Base-by-base conservation (phyloP, 2,888 invertebrate genomes). In the Teleogryllus oceanicus region DNA sequence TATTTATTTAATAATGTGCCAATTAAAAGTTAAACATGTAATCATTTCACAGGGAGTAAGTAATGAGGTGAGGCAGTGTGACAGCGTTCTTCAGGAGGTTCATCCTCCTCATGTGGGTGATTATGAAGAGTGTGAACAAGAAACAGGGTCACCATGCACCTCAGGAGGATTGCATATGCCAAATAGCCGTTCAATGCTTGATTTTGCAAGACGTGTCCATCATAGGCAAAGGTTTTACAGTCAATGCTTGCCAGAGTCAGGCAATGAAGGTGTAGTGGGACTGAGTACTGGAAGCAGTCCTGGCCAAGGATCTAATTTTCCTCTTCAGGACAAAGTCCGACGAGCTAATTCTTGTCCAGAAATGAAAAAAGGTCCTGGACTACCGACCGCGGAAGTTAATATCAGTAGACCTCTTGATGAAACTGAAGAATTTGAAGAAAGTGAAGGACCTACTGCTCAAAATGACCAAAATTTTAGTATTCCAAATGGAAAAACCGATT, bases 341-440 rank as follows among this genome's bases (percentile, higher is more conserved):
- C 88, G 92, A 80, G 89, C 91, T n/a, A 90, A 90, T 84, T 93
- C 93, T 3, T 92, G 92, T 83, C 92, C 93, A 0, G 91, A 92
- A 82, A 89, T 92, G 83, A 88, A 89, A 83, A 88, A 89, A 84
- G 83, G 84, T 80, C 85, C 84, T n/a, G 82, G 83, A 11, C 83
- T 83, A 80, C 85, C 84, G 78, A 82, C 78, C 62, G 76, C 77
- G 20, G 82, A 81, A 62, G 77, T 78, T 20, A 76, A 76, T 16
- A 78, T 81, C 2, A 80, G 76, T 49, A 80, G 79, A 75, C 85
- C 86, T 21, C 84, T 88, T 80, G 85, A 86, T 82, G 88, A 88
- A 84, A 86, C 85, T 18, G 88, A 88, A 81, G 88, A 88, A 83
- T 86, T 81, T 51, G 81, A 80, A 49, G 80, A 78, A 62, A 51